Conservation (phyloP, 2,888 invertebrate species). For the Priocnemis perturbator region DNA sequence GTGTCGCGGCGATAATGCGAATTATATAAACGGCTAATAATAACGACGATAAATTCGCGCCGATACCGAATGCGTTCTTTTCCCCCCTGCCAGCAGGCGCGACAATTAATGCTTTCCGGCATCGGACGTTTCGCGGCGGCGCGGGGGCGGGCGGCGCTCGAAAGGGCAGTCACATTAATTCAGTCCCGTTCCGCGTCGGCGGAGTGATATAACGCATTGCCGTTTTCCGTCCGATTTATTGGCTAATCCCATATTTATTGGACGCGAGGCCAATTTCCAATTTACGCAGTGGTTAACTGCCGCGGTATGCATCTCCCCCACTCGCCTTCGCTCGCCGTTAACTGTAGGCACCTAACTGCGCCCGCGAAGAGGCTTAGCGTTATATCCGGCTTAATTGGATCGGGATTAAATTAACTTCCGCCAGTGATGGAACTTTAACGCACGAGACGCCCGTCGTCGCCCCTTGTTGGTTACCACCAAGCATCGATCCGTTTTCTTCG, state of each 20-base stretch:
- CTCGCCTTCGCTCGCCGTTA: constrained; percentile 29
- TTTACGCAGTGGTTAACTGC: constrained; percentile 58
- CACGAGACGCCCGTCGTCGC: neutral
- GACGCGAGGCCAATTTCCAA: constrained; percentile 60
- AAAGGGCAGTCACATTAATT: constrained; percentile 30
- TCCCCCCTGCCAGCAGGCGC: neutral
- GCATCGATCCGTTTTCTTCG: too few species aligned
- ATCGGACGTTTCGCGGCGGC: constrained; percentile 1
- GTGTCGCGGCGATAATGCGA: too few species aligned
- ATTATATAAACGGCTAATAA: too few species aligned
- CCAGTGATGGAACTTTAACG: constrained; percentile 56
- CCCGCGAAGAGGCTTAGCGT: constrained; percentile 55
- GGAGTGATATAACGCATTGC: constrained; percentile 43
- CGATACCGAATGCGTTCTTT: neutral
- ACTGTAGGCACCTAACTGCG: constrained; percentile 44
- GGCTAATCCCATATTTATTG: constrained; percentile 64
- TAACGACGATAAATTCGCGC: constrained; percentile 21
- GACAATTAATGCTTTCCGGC: constrained; percentile 6
- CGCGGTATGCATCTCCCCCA: constrained; percentile 20
- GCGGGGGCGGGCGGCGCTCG: neutral
- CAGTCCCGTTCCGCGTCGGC: constrained; percentile 23
- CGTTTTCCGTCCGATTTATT: constrained; percentile 60
- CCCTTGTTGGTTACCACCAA: too few species aligned
- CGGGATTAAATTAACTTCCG: constrained; percentile 67
- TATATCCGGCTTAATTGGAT: constrained; percentile 66